Evolutionary conservation across 2,888 invertebrate genomes (phyloP), one percentile per base, ranked within the genome.

Genomic region (Euclidia mi): DNA sequence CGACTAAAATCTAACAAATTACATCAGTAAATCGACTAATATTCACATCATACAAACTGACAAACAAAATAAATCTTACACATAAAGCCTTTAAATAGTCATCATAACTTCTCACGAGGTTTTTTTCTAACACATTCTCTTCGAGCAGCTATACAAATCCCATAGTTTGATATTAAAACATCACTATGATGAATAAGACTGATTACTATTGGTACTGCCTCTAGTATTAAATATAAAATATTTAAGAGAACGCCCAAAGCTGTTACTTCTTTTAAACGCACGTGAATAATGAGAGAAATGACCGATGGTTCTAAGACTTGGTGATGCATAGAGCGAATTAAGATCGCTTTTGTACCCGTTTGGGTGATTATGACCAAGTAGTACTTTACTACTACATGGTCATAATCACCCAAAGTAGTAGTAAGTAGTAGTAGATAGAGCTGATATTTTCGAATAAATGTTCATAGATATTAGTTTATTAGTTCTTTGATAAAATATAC

Each of bases 321-420:
- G 65, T 74, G 73, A 74, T 74, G 69, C 63, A 74, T 74, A 45
- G 63, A 45, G 52, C 51, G 62, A 71, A 64, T 66, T 71, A 71
- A 61, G 52, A 35, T 47, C 47, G 52, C 63, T 66, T 57, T 51
- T 38, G 53, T 50, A 31, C 32, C 15, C 65, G 50, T 58, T 47
- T 48, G n/a, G 20, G 38, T 71, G 48, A 32, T 63, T 49, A 44
- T 56, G 59, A 53, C 61, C 58, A 58, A 37, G 55, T 57, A 43
- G 65, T 61, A 41, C 41, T 65, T n/a, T n/a, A n/a, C n/a, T n/a
- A n/a, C n/a, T n/a, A n/a, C n/a, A n/a, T n/a, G n/a, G n/a, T n/a
- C n/a, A n/a, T n/a, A n/a, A n/a, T n/a, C n/a, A n/a, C n/a, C n/a
- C n/a, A n/a, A n/a, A n/a, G n/a, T n/a, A n/a, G n/a, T n/a, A n/a